These are phyloP conservation scores for Nannoperca australis DNA, from an alignment of 2,797 vertebrate genomes.

Conservation along the genomic window DNA sequence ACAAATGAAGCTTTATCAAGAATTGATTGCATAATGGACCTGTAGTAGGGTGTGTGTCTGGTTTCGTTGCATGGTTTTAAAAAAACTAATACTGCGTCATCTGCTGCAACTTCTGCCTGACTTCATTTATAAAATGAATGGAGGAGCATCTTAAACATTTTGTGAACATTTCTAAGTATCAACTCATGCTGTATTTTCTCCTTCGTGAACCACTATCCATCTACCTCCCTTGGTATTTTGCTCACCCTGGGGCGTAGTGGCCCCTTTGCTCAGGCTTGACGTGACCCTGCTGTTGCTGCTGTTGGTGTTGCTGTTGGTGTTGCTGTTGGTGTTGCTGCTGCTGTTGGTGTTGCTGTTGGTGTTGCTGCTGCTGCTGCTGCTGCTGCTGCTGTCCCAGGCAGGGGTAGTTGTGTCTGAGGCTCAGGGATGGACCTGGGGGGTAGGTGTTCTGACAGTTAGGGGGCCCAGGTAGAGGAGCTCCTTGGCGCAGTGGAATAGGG, in stretches of 20 bases:
- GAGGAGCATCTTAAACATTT: conserved; percentile 7
- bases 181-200: conserved; percentile 11
- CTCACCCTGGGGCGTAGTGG: conserved; percentile 93
- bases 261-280: conserved; percentile 95
- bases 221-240: conserved; percentile 21
- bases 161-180: conserved; percentile 23
- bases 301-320: conserved; percentile 56
- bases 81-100: not conserved
- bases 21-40: conserved; percentile 59
- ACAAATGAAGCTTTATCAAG: conserved; percentile 60
- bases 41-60: conserved; percentile 43
- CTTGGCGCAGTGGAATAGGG: conserved; percentile 84
- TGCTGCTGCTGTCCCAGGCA: conserved; percentile 86
- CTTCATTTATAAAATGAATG: conserved; percentile 16
- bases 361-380: conserved; percentile 50
- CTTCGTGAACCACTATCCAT: conserved; percentile 5
- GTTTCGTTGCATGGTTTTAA: conserved; percentile 20
- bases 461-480: conserved; percentile 76
- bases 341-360: conserved; percentile 77
- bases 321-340: conserved; percentile 79
- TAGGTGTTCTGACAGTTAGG: conserved; percentile 83
- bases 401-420: conserved; percentile 90
- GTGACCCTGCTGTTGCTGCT: conserved; percentile 84
- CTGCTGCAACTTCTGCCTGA: not conserved
- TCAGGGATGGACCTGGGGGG: conserved; percentile 87